Base-by-base conservation (phyloP, 2,888 invertebrate species). In the Frankliniella fusca region DNA sequence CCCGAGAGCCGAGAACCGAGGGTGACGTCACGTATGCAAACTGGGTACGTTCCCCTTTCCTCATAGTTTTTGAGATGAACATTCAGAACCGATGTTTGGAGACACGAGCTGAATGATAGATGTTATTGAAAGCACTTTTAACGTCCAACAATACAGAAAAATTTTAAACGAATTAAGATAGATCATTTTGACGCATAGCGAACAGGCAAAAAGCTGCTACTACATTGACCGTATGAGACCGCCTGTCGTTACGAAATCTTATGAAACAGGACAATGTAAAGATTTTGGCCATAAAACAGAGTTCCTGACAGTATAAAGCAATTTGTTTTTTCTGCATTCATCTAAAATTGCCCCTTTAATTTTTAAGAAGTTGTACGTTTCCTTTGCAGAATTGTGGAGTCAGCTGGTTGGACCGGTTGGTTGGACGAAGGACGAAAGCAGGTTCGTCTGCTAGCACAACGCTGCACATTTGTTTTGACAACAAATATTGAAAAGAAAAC, bases 11-110 rank as follows among this genome's bases (percentile, higher is more conserved):
- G 83, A n/a, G 61, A 76, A 27, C 70, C 85, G 85, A 85, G 81
- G 81, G 83, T 85, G 86, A 86, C 85, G 85, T 85, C 85, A 85
- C 83, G 50, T 76, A 54, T 54, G 70, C 70, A 27, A 54, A 54
- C 70, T 12, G 70, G 23, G 70, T 76, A 12, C 27, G 70, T 76
- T 76, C 70, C 27, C 27, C 18, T 61, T 61, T 38, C 38, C 38
- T 5, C 38, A 3, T 38, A 3, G 38, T 38, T 38, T 38, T 38
- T 38, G 38, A 38, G 38, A 38, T 5, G 38, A 38, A 38, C 38
- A 5, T 3, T 5, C 38, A 5, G 38, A 38, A 38, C 5, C 38
- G 38, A 38, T 38, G 3, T 38, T 38, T 38, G 38, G 5, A 38
- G 5, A 38, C 38, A 38, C 38, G 38, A 38, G 38, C 38, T 3